Evolutionary conservation across 2,888 invertebrate genomes (phyloP), one percentile per base, ranked within the genome.

Genomic region (Tetragonula carbonaria): DNA sequence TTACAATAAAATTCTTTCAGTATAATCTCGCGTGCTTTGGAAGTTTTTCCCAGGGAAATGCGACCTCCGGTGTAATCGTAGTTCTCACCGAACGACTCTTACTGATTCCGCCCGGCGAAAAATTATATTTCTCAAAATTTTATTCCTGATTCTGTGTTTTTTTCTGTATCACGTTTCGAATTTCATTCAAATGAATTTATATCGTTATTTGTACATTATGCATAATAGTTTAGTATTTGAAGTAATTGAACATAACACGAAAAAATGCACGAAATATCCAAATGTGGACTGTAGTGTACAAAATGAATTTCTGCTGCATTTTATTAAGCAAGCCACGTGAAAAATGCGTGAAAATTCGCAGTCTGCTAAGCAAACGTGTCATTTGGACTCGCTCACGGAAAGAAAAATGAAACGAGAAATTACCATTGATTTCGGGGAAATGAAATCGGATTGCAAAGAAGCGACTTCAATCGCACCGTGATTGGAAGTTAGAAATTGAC

Each of bases 1-100:
- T 67, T 23, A 53, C 73, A 73, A 79, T 75, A 74, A 71, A 63
- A 82, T 88, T 84, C 67, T 76, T 84, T 73, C 23, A 65, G 53
- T 55, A 77, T 59, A 85, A 75, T 74, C 68, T 67, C 67, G 62
- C 62, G 18, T 51, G 11, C 70, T 57, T 55, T 55, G 23, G n/a
- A 57, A 63, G 55, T 67, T 79, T 55, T 68, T 57, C n/a, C 45
- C 21, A 16, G 16, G 28, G 62, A 16, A 45, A 23, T n/a, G 50
- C 6, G 16, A 18, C 18, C 21, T 21, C 50, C 45, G 21, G 3
- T 33, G 38, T 53, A 33, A 59, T 28, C 62, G 8, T 79, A 68
- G 5, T 11, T 59, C 18, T n/a, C 18, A 13, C 33, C 18, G 18
- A 28, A 79, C n/a, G 18, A 50, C 23, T 6, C 4, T 45, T 73